Percentiles rank a stretch among this genome's conserved stretches.
Conservation (phyloP, 1,140 invertebrate genomes). For the Papilio glaucus region DNA sequence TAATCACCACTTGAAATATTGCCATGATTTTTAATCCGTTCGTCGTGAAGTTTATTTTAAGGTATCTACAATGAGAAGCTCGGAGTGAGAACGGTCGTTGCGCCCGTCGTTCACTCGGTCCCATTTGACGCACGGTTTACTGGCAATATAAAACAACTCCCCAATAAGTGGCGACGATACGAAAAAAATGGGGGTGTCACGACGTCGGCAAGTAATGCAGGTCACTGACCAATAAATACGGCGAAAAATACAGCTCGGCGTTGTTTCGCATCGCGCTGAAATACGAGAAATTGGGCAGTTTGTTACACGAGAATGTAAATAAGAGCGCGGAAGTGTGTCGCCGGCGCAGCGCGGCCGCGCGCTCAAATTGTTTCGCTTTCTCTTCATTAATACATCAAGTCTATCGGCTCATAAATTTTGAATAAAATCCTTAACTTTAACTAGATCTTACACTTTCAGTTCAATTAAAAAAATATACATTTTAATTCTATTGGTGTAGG, state of each 20-base stretch:
- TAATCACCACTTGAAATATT: slow-evolving; percentile 58
- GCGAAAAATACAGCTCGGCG: slow-evolving; percentile 51
- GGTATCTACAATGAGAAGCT: slow-evolving; percentile 42
- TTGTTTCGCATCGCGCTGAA: slow-evolving; percentile 57
- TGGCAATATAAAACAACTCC: slow-evolving; percentile 50
- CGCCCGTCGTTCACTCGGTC: slow-evolving; percentile 49
- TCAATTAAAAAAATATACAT: not conserved
- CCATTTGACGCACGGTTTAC: slow-evolving; percentile 52
- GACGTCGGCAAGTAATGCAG: slow-evolving; percentile 58
- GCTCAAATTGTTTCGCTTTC: slow-evolving; percentile 27
- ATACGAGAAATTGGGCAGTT: slow-evolving; percentile 50
- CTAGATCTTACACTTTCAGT: not conserved
- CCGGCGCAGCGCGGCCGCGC: slow-evolving; percentile 11
- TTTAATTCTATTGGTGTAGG: slow-evolving; percentile 12
- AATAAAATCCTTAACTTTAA: not conserved
- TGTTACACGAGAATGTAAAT: slow-evolving; percentile 42
- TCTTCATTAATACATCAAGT: slow-evolving; percentile 8
- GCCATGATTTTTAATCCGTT: slow-evolving; percentile 55
- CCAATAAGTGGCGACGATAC: slow-evolving; percentile 52
- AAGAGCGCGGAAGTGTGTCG: slow-evolving; percentile 31
- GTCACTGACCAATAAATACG: slow-evolving; percentile 62
- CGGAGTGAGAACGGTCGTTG: slow-evolving; percentile 50
- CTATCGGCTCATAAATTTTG: slow-evolving; percentile 11
- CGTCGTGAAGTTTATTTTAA: slow-evolving; percentile 55
- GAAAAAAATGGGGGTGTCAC: slow-evolving; percentile 53